Conservation (phyloP, 2,797 vertebrate genomes). For the Nyctibius grandis region DNA sequence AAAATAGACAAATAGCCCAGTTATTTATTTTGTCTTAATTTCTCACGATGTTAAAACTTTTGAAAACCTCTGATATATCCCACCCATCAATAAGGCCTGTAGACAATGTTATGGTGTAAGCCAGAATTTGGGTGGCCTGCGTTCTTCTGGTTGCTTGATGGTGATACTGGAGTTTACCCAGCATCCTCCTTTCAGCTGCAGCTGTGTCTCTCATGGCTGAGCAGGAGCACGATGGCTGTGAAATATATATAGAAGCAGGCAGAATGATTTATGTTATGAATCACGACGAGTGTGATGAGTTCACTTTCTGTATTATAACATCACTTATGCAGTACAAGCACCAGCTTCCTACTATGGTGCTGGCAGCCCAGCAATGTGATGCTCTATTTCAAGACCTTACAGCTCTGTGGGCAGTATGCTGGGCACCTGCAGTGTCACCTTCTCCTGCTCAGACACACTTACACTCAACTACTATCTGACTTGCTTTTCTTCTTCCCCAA, state of each 20-base stretch:
- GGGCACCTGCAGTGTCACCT: neutral
- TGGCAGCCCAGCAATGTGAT: neutral
- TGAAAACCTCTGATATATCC: neutral
- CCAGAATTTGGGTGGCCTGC: neutral
- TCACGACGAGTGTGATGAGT: slow-evolving; percentile 30
- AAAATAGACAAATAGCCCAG: neutral
- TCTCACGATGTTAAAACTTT: neutral
- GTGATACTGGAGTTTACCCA: neutral
- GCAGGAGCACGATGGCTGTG: neutral
- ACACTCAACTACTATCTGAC: neutral
- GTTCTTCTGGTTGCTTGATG: neutral
- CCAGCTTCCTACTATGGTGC: neutral
- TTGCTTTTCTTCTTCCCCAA: neutral
- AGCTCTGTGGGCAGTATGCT: neutral
- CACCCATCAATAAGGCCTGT: neutral
- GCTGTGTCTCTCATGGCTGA: neutral
- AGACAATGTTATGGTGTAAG: neutral
- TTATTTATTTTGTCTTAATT: neutral
- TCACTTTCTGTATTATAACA: neutral
- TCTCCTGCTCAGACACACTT: neutral
- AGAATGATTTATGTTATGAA: slow-evolving; percentile 42
- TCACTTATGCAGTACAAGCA: neutral
- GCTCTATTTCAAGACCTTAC: neutral
- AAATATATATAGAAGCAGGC: slow-evolving; percentile 13
- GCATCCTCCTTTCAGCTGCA: neutral